phyloP scores from a whole-genome alignment of 2,113 vertebrate genomes.

The Etheostoma spectabile region DNA sequence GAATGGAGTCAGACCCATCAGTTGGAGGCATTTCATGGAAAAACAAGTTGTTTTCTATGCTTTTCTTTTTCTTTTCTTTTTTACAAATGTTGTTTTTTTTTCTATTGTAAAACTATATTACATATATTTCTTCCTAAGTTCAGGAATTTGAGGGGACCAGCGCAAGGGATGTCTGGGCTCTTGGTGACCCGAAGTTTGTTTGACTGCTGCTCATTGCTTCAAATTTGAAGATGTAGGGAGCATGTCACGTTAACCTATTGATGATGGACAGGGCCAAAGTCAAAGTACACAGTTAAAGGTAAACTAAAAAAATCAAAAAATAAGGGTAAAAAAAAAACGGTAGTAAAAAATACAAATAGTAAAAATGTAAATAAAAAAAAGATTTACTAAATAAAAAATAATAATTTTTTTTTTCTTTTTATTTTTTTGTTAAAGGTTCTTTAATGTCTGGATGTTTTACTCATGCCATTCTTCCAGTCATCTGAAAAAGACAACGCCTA shows the following conservation, averaged over 20 bases:
- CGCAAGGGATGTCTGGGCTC: slow-evolving; percentile 74
- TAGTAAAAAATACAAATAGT: no score
- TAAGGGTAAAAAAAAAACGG: no score
- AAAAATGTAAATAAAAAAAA: no score
- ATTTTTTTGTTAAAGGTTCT: background rate
- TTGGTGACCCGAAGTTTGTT: slow-evolving; percentile 75
- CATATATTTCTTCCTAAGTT: slow-evolving; percentile 3
- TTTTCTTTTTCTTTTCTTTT: background rate
- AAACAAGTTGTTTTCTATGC: background rate
- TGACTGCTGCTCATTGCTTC: slow-evolving; percentile 86
- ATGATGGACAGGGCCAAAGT: background rate
- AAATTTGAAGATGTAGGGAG: background rate
- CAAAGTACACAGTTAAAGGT: no score
- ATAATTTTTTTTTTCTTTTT: no score
- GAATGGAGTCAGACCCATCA: background rate
- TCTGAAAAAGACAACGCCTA: background rate
- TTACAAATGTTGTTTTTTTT: background rate
- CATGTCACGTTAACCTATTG: slow-evolving; percentile 50
- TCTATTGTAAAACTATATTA: background rate
- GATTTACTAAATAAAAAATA: no score
- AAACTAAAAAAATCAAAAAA: no score
- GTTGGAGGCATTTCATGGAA: background rate
- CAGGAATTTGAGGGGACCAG: accelerated
- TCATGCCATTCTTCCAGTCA: background rate
- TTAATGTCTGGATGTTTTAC: background rate